Percentiles rank a stretch among this genome's conserved stretches.
Evolutionary conservation across 2,797 vertebrate genomes (phyloP).

Genomic region (Lagorchestes hirsutus): DNA sequence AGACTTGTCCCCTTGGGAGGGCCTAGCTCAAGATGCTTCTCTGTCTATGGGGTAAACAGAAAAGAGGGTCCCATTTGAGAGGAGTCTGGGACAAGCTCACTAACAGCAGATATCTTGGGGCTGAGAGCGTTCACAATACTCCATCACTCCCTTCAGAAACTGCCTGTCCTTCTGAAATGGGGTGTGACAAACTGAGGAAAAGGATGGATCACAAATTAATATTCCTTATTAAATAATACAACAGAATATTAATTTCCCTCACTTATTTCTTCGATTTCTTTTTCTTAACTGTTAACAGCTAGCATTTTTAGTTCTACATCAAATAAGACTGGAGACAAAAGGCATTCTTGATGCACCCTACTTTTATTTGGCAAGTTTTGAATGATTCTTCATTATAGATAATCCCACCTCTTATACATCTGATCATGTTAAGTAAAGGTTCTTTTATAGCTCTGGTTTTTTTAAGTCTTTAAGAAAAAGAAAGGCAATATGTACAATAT

Average conservation of each 20-base stretch:
- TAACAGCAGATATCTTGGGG: background rate
- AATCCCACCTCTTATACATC: background rate
- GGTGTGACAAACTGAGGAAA: no score
- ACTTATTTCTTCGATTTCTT: background rate
- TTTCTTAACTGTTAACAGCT: background rate
- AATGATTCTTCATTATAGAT: background rate
- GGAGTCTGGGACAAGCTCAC: background rate
- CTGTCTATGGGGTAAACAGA: background rate
- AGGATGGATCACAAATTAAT: no score
- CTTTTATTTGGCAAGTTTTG: background rate
- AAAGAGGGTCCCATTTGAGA: background rate
- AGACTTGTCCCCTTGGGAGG: background rate
- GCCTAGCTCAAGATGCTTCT: background rate
- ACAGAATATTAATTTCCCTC: no score
- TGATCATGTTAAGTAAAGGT: background rate
- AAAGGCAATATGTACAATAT: background rate
- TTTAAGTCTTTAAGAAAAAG: background rate
- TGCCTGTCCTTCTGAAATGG: background rate
- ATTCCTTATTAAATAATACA: no score
- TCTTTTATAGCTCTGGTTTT: background rate
- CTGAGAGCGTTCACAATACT: background rate
- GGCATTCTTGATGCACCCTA: background rate
- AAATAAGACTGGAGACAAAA: background rate
- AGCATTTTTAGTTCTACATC: background rate
- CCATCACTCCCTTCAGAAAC: background rate